Percentiles rank a stretch among this genome's conserved stretches.
Conservation (phyloP, 2,888 invertebrate species). For the Lochmaea crataegi region DNA sequence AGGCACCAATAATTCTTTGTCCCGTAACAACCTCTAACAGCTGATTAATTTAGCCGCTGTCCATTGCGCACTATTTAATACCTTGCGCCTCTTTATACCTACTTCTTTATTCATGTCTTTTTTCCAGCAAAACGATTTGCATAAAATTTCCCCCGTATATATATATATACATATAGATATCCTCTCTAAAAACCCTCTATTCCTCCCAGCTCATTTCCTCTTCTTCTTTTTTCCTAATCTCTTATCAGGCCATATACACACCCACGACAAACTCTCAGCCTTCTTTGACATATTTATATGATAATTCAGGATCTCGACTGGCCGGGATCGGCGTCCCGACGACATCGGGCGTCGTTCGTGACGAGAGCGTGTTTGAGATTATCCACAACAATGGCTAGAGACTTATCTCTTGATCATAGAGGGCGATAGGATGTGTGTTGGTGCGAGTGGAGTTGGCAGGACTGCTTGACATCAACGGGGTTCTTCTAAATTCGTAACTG, state of each 20-base stretch:
- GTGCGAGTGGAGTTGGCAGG: constrained; percentile 42
- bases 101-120: no score
- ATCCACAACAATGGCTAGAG: constrained; percentile 56
- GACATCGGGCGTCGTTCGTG: constrained; percentile 50
- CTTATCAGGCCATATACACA: constrained; percentile 43
- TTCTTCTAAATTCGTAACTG: no score
- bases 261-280: constrained; percentile 40
- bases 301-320: constrained; percentile 50
- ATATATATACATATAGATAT: not conserved
- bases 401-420: constrained; percentile 60
- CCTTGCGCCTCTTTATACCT: no score
- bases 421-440: constrained; percentile 45
- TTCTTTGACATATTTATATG: constrained; percentile 56
- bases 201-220: constrained; percentile 29
- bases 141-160: not conserved
- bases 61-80: no score
- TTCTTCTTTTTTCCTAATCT: constrained; percentile 31
- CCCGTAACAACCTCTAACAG: no score
- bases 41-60: no score
- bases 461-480: constrained; percentile 42
- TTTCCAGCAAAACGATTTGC: not conserved
- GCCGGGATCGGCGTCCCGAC: constrained; percentile 39
- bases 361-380: constrained; percentile 62
- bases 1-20: no score
- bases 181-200: constrained; percentile 13